phyloP scores from a whole-genome alignment of 37 sponge, comb jelly and placozoan species.

The Lycopodina hypogea region DNA sequence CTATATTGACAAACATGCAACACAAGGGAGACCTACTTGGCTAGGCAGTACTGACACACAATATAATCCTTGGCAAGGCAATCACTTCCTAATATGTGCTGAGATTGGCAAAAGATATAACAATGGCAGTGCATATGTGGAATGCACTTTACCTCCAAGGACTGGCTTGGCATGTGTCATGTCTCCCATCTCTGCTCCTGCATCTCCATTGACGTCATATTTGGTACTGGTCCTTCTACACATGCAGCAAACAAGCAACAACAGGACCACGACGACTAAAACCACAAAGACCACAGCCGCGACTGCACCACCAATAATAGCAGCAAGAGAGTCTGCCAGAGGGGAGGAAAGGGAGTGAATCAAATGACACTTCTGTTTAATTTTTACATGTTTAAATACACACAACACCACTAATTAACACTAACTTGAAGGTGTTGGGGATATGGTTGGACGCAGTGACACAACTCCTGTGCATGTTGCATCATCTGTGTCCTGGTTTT shows the following conservation, averaged over 20 bases:
- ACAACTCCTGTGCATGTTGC: neutral
- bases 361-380: no score
- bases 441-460: neutral
- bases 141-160: conserved; percentile 27
- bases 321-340: neutral
- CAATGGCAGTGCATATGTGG: no score
- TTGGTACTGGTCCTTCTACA: neutral
- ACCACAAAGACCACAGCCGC: conserved; percentile 26
- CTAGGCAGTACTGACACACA: no score
- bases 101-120: no score
- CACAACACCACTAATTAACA: no score
- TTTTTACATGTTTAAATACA: no score
- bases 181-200: conserved; percentile 21
- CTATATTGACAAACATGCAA: no score
- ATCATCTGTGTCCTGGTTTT: neutral
- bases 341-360: neutral
- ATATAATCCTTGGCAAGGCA: no score
- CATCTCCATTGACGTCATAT: neutral
- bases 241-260: conserved; percentile 19
- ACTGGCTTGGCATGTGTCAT: conserved; percentile 19
- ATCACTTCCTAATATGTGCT: no score
- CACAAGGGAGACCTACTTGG: no score
- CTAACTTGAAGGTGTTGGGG: neutral
- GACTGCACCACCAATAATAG: conserved; percentile 23
- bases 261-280: conserved; percentile 23